Conservation (phyloP, 2,797 vertebrate species). For the Mus minutoides region DNA sequence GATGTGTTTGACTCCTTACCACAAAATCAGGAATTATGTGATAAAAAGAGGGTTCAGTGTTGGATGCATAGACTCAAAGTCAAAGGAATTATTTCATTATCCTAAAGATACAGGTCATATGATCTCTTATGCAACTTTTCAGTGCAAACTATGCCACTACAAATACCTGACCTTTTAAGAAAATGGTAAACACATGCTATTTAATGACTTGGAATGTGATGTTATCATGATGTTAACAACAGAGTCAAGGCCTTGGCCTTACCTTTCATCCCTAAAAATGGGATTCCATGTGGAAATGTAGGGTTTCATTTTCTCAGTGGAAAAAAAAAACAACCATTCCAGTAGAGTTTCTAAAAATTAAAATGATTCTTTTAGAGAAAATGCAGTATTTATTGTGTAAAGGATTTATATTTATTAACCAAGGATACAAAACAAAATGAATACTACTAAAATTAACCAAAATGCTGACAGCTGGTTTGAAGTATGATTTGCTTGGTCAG, state of each 20-base stretch:
- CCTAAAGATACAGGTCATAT: neutral
- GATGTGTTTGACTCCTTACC: slow-evolving; percentile 16
- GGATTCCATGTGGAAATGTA: slow-evolving; percentile 25
- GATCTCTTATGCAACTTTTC: neutral
- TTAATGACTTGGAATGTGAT: slow-evolving; percentile 40
- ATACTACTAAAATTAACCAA: slow-evolving; percentile 79
- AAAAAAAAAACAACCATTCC: slow-evolving; percentile 48
- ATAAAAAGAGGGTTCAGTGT: slow-evolving; percentile 12
- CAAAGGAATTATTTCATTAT: slow-evolving; percentile 47
- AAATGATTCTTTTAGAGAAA: slow-evolving; percentile 74
- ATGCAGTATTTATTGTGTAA: slow-evolving; percentile 80
- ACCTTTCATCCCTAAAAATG: slow-evolving; percentile 42
- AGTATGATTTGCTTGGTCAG: slow-evolving; percentile 73
- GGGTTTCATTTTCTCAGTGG: slow-evolving; percentile 32
- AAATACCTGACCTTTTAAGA: slow-evolving; percentile 14
- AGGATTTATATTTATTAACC: slow-evolving; percentile 77
- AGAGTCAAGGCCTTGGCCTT: slow-evolving; percentile 12
- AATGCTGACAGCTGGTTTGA: slow-evolving; percentile 81
- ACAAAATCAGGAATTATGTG: neutral
- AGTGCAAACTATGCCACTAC: slow-evolving; percentile 10
- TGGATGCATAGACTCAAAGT: slow-evolving; percentile 16
- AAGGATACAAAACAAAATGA: slow-evolving; percentile 74
- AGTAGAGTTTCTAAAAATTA: slow-evolving; percentile 54
- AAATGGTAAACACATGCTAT: slow-evolving; percentile 43
- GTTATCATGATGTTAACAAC: slow-evolving; percentile 14